Evolutionary conservation across 2,797 vertebrate genomes (phyloP).

Genomic region (Zenarchopterus dispar): DNA sequence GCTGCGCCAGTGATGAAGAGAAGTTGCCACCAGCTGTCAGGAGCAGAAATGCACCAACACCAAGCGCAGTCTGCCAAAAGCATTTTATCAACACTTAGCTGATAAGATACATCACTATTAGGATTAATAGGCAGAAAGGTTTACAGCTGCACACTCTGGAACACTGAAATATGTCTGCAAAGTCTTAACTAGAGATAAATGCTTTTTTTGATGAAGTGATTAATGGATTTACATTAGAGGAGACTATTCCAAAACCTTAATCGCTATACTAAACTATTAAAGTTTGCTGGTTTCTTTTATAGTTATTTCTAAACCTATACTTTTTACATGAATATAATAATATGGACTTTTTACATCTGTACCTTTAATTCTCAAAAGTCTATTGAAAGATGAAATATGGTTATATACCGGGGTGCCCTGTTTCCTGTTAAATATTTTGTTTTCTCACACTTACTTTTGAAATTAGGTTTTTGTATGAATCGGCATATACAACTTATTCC

Average conservation of each 20-base stretch:
- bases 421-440: no score
- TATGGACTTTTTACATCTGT: no score
- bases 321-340: no score
- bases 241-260: background rate
- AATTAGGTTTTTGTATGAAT: no score
- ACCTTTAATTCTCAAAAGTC: no score
- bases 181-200: conserved; percentile 6
- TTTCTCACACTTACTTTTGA: no score
- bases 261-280: background rate
- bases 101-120: conserved; percentile 40
- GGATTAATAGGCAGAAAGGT: conserved; percentile 31
- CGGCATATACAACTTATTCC: no score
- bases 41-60: conserved; percentile 41
- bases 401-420: no score
- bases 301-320: no score
- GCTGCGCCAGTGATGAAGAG: conserved; percentile 59
- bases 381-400: no score
- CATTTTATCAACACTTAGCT: conserved; percentile 48
- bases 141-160: conserved; percentile 16
- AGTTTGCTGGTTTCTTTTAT: no score
- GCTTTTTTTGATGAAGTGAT: conserved; percentile 1
- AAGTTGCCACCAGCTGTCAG: conserved; percentile 67
- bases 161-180: conserved; percentile 20
- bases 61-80: conserved; percentile 31
- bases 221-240: background rate